These are phyloP conservation scores for Pluvialis apricaria DNA, from an alignment of 2,113 vertebrate species.

Conservation along the genomic window DNA sequence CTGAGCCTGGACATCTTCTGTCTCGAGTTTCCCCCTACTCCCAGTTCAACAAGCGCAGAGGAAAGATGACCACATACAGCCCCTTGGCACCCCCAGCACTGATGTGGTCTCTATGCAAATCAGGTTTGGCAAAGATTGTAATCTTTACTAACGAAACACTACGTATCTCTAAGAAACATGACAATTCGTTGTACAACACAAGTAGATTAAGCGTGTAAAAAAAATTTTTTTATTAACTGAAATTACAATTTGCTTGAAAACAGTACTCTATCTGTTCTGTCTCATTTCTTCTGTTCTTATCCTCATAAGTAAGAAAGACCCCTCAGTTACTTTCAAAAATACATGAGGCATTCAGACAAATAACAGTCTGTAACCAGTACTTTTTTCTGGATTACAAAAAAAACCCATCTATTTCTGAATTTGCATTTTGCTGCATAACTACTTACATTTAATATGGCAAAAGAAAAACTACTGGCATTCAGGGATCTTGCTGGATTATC, in stretches of 20 bases:
- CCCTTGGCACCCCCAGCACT: background rate
- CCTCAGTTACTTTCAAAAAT: background rate
- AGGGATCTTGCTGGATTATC: background rate
- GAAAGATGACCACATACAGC: accelerated
- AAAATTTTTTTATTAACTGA: background rate
- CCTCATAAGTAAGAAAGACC: background rate
- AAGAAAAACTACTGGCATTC: background rate
- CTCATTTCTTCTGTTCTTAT: background rate
- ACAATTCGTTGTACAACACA: background rate
- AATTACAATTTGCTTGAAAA: background rate
- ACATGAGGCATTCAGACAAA: background rate
- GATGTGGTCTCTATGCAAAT: background rate
- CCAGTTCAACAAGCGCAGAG: accelerated
- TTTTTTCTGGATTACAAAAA: background rate
- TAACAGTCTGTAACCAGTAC: background rate
- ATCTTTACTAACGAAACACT: background rate
- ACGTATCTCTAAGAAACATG: background rate
- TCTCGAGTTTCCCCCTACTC: accelerated
- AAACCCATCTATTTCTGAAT: background rate
- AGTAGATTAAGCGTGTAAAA: background rate
- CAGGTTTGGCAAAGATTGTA: background rate
- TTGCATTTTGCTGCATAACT: background rate
- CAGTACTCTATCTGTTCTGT: accelerated
- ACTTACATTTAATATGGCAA: background rate
- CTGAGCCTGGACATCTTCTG: background rate